phyloP scores from a whole-genome alignment of 2,797 vertebrate species.

The Ispidina picta region DNA sequence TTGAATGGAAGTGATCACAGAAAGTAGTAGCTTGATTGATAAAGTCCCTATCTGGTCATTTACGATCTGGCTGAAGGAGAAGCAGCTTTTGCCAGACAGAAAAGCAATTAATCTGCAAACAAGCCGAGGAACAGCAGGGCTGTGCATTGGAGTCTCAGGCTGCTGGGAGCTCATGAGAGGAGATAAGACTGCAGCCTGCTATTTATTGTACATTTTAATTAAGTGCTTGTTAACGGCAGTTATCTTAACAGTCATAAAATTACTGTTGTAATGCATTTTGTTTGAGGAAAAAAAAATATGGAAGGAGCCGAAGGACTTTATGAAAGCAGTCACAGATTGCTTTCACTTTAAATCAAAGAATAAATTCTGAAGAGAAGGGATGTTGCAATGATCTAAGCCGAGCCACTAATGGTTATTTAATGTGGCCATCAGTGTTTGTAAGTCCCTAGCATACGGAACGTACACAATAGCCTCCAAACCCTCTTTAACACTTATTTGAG shows the following conservation, averaged over 20 bases:
- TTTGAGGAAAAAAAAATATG: slow-evolving; percentile 88
- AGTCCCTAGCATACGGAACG: slow-evolving; percentile 97
- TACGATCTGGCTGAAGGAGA: slow-evolving; percentile 96
- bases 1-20: slow-evolving; percentile 85
- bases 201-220: slow-evolving; percentile 99
- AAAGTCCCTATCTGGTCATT: slow-evolving; percentile 99
- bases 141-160: slow-evolving; percentile 93
- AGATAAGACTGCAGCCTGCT: slow-evolving; percentile 96
- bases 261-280: slow-evolving; percentile 99
- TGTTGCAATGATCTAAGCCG: slow-evolving; percentile 94
- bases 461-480: slow-evolving; percentile 99
- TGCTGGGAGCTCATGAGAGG: slow-evolving; percentile 89
- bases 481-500: slow-evolving; percentile 99
- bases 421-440: slow-evolving; percentile 99
- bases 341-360: slow-evolving; percentile 98
- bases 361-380: slow-evolving; percentile 96
- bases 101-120: slow-evolving; percentile 99
- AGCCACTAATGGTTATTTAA: slow-evolving; percentile 99
- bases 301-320: slow-evolving; percentile 79
- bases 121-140: slow-evolving; percentile 96
- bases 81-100: slow-evolving; percentile 94
- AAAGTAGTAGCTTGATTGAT: slow-evolving; percentile 91
- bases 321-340: slow-evolving; percentile 94
- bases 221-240: slow-evolving; percentile 99
- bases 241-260: slow-evolving; percentile 99